Percentiles rank a stretch among this genome's conserved stretches.
Conservation (phyloP, 2,888 invertebrate genomes). For the Selenia dentaria region DNA sequence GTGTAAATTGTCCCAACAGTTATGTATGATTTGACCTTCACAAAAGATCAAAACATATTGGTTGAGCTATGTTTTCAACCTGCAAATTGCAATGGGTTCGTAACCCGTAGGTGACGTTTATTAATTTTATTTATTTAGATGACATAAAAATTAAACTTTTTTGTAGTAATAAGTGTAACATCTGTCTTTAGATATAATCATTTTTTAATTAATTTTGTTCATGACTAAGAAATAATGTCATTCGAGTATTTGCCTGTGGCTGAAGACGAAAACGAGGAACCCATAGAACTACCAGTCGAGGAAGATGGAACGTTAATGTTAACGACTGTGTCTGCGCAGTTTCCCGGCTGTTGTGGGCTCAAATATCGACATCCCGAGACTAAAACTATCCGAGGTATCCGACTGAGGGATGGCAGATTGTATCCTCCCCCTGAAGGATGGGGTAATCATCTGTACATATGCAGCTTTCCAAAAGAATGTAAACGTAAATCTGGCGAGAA, state of each 20-base stretch:
- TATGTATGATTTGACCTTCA: slow-evolving; percentile 39
- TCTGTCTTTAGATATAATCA: slow-evolving; percentile 73
- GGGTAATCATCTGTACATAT: slow-evolving; percentile 91
- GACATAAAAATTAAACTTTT: slow-evolving; percentile 79
- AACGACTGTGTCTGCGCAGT: slow-evolving; percentile 97
- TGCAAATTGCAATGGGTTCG: slow-evolving; percentile 81
- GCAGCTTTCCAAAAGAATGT: slow-evolving; percentile 95
- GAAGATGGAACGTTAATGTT: slow-evolving; percentile 97
- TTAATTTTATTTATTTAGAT: slow-evolving; percentile 79
- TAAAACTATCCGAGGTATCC: slow-evolving; percentile 94
- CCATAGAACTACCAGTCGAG: slow-evolving; percentile 98
- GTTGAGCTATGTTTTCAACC: slow-evolving; percentile 77
- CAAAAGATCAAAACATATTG: slow-evolving; percentile 54
- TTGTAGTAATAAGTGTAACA: slow-evolving; percentile 76
- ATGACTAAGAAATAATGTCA: slow-evolving; percentile 83
- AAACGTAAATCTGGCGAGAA: slow-evolving; percentile 97
- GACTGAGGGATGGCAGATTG: slow-evolving; percentile 95
- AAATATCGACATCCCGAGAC: slow-evolving; percentile 98
- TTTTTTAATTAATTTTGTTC: slow-evolving; percentile 69
- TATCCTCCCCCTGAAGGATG: slow-evolving; percentile 96
- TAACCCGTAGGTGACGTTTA: slow-evolving; percentile 83
- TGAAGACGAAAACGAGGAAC: slow-evolving; percentile 98
- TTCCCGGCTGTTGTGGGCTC: slow-evolving; percentile 97
- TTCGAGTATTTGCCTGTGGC: slow-evolving; percentile 94
- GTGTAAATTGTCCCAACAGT: too few species aligned